Evolutionary conservation across 1,140 invertebrate species (phyloP).

Genomic region (Drosophila persimilis): DNA sequence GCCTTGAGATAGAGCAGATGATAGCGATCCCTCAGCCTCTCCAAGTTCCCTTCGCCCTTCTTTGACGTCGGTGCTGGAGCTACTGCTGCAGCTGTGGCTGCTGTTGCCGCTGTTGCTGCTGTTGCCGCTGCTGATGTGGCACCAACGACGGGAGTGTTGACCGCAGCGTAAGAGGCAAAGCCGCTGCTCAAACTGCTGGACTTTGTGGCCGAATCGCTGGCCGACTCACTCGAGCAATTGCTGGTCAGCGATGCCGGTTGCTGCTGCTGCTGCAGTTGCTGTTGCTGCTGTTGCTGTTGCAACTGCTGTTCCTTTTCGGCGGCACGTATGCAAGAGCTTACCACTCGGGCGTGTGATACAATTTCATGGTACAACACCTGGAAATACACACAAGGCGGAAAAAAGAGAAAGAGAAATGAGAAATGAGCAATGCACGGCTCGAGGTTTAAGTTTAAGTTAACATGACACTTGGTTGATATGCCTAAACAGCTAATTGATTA

Average conservation of each 20-base stretch:
- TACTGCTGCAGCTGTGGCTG: conserved; percentile 64
- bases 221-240: conserved; percentile 76
- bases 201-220: conserved; percentile 67
- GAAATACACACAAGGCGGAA: conserved; percentile 57
- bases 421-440: conserved; percentile 14
- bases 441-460: conserved; percentile 37
- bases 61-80: conserved; percentile 30
- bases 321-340: conserved; percentile 86
- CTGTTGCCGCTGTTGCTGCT: conserved; percentile 60
- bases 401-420: conserved; percentile 38
- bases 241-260: conserved; percentile 72
- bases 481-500: conserved; percentile 36
- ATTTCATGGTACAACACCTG: conserved; percentile 90
- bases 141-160: conserved; percentile 19
- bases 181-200: conserved; percentile 71
- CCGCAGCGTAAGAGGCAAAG: conserved; percentile 52
- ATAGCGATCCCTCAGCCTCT: conserved; percentile 91
- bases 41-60: conserved; percentile 81
- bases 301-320: conserved; percentile 74
- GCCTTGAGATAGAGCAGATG: conserved; percentile 93
- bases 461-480: conserved; percentile 55
- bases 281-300: conserved; percentile 43
- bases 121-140: conserved; percentile 82
- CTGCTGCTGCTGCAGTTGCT: conserved; percentile 55
- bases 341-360: conserved; percentile 88